A percentile compares a stretch with the other conserved stretches of the same genome.
phyloP scores from a whole-genome alignment of 2,797 vertebrate genomes.

The Buphagus erythrorhynchus region DNA sequence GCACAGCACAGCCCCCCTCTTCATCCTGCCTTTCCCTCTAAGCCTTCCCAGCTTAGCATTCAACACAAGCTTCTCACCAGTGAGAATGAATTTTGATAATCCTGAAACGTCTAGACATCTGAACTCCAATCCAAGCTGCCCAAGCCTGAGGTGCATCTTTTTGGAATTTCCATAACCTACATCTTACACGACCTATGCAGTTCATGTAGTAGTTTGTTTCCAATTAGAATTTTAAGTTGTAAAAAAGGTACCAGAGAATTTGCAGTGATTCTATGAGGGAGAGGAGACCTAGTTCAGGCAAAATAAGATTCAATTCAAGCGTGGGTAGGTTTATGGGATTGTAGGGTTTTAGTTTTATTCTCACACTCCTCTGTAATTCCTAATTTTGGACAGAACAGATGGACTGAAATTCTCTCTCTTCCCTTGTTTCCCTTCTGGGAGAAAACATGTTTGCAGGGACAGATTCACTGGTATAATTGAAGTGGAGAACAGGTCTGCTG shows the following conservation, averaged over 20 bases:
- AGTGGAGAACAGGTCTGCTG: neutral
- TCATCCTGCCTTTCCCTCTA: neutral
- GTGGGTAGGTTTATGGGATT: neutral
- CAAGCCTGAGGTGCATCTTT: neutral
- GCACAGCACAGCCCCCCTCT: constrained; percentile 7
- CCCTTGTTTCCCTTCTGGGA: neutral
- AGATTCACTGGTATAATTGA: neutral
- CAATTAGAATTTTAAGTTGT: neutral
- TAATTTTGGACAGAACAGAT: constrained; percentile 50
- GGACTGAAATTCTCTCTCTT: constrained; percentile 24
- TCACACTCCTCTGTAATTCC: constrained; percentile 32
- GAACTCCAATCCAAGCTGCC: neutral
- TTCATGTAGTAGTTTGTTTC: neutral
- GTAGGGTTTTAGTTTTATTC: neutral
- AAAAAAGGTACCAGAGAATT: neutral
- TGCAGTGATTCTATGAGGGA: neutral
- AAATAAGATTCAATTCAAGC: neutral
- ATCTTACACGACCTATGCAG: neutral
- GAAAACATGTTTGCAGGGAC: neutral
- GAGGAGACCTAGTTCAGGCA: neutral
- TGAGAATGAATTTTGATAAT: neutral
- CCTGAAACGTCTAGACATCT: neutral
- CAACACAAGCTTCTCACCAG: neutral
- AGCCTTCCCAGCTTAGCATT: constrained; percentile 18
- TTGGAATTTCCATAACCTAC: neutral